Evolutionary conservation across 2,113 vertebrate species (phyloP), one percentile per base, ranked within the genome.

Genomic region (Cygnus atratus): DNA sequence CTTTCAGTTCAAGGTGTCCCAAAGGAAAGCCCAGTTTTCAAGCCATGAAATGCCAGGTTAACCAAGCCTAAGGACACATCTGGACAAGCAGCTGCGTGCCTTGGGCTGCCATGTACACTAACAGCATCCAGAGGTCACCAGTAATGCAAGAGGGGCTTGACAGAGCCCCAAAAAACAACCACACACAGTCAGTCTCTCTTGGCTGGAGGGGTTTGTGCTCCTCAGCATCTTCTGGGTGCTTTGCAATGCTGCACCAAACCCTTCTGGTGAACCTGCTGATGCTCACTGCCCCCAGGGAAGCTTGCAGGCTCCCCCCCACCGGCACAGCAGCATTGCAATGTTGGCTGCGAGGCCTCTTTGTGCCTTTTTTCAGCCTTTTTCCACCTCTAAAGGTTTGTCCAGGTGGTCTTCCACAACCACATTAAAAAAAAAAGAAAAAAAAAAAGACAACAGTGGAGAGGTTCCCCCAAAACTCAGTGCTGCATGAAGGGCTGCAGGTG

Each of bases 271-370:
- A 79, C 33, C 48, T 90, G 61, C 13, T n/a, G 26, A n/a, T 37
- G 35, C 55, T 76, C 0, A 0, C 50, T 85, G 44, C 50, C 21
- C 54, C 41, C 22, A 46, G 74, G 22, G 35, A 82, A 57, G 25
- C 48, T 65, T 78, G 33, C 15, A 65, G 55, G 48, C 57, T 75
- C 52, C 59, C n/a, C 11, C 3, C 15, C 63, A n/a, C 31, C 59
- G 59, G 11, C 63, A 50, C 39, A 57, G 10, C 33, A 82, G 48
- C 2, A 0, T 25, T 65, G 33, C 26, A 67, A 52, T 0, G 0
- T 48, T 79, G 55, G 25, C 54, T 63, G 28, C 59, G 86, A 9
- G 3, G 43, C 48, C 29, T 86, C 73, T 48, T 87, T 80, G 50
- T 78, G 25, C 57, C 25, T 50, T 25, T 28, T 77, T 65, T 41